Evolutionary conservation across 2,113 vertebrate genomes (phyloP), one percentile per base, ranked within the genome.

Genomic region (Azemiops feae): DNA sequence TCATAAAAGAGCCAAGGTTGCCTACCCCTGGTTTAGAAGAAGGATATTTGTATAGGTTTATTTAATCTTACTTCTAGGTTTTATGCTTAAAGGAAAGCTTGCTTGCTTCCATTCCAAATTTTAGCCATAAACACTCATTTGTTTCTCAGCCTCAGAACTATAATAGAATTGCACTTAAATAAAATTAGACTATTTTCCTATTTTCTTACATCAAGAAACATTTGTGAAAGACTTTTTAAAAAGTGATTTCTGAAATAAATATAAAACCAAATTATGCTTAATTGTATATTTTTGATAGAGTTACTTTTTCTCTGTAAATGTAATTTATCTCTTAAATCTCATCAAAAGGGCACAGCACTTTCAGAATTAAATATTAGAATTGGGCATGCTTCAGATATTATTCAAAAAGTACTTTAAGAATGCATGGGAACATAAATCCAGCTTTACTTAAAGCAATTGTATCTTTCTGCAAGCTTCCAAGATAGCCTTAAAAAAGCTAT

Each of bases 161-260:
- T 2, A 52, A 94, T 89, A 93, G 89, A 54, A 95, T 39, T 52
- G 64, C 16, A 89, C 88, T 43, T 94, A 53, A 96, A 94, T 20
- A 2, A 47, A 50, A 87, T 30, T 87, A 50, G 34, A 81, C 34
- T 81, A 74, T 74, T 74, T 74, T n/a, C n/a, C 14, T 74, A 74
- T 64, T 69, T 69, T 6, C 64, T 69, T 34, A 69, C 14, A 16
- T 69, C 64, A 69, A 69, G n/a, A 69, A 69, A 14, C 64, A 69
- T 39, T 81, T 81, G 16, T 81, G n/a, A 81, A 81, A n/a, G 12
- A 81, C 6, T 20, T 81, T 81, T 81, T 50, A 5, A 64, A 90
- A 53, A 64, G 43, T 90, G 16, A n/a, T 90, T 50, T 30, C 45
- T 90, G 47, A 90, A 90, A 47, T 45, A 64, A 69, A n/a, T 90